A percentile compares a stretch with the other conserved stretches of the same genome.
Evolutionary conservation across 2,797 vertebrate species (phyloP).

Genomic region (Pseudochirops corinnae): DNA sequence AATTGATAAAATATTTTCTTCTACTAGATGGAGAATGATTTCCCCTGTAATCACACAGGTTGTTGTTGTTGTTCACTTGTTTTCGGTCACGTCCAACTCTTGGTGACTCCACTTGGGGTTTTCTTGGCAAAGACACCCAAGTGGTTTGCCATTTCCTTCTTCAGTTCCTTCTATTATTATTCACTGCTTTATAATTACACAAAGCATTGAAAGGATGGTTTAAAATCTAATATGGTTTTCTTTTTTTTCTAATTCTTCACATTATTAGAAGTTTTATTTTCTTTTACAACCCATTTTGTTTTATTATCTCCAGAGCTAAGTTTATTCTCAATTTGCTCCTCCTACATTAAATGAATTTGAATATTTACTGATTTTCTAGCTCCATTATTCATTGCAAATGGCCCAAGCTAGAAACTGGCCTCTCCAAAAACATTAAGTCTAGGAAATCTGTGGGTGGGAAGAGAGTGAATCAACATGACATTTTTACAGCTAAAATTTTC

Average conservation of each 20-base stretch:
- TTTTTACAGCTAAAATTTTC: constrained; percentile 46
- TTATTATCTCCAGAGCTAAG: constrained; percentile 74
- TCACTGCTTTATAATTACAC: constrained; percentile 73
- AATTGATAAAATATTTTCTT: neutral
- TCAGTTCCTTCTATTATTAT: constrained; percentile 73
- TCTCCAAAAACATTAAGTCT: constrained; percentile 59
- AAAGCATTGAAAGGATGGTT: constrained; percentile 64
- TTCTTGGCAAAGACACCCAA: neutral
- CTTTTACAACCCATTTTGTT: constrained; percentile 75
- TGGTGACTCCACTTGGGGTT: neutral
- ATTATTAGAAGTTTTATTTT: neutral
- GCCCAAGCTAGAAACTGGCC: constrained; percentile 69
- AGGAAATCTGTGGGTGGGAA: constrained; percentile 61
- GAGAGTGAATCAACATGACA: constrained; percentile 42
- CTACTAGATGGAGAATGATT: neutral
- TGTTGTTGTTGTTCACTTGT: neutral
- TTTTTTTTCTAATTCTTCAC: constrained; percentile 62
- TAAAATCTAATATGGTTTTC: constrained; percentile 72
- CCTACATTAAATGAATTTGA: constrained; percentile 68
- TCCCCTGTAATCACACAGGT: neutral
- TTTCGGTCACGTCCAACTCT: neutral
- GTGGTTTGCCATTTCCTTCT: neutral
- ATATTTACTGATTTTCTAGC: constrained; percentile 69
- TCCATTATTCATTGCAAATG: constrained; percentile 47
- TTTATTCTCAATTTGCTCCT: constrained; percentile 66